Evolutionary conservation across 35 echinoderm and acorn worm genomes (phyloP).

Genomic region (Heliocidaris tuberculata): DNA sequence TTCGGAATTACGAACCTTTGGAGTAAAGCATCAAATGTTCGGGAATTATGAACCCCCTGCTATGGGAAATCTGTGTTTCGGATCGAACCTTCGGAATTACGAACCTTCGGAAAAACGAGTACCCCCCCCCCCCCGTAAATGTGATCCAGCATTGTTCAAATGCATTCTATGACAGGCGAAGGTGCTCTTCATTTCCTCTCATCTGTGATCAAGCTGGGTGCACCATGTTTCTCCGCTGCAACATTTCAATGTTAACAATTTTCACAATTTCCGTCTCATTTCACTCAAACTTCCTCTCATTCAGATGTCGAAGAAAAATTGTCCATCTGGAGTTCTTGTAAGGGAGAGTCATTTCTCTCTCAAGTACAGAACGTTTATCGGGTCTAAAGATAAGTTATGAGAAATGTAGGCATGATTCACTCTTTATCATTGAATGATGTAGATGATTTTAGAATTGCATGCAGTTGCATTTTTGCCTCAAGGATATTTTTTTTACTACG

Average conservation of each 20-base stretch:
- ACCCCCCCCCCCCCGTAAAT: too few species aligned
- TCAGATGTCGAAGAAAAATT: background rate
- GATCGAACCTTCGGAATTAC: too few species aligned
- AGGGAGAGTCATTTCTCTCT: background rate
- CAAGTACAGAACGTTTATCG: background rate
- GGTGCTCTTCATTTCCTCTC: background rate
- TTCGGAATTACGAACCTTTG: too few species aligned
- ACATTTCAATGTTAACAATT: conserved; percentile 13
- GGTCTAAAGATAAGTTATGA: background rate
- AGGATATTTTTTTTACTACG: too few species aligned
- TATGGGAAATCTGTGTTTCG: too few species aligned
- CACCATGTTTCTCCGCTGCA: background rate
- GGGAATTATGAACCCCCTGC: too few species aligned
- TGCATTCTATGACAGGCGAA: background rate
- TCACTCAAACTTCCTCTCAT: background rate
- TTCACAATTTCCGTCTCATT: background rate
- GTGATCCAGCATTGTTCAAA: background rate
- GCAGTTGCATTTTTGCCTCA: too few species aligned
- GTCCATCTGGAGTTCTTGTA: background rate
- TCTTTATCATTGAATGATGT: background rate
- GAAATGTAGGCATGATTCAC: background rate
- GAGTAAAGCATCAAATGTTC: too few species aligned
- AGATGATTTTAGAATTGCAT: background rate
- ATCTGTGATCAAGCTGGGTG: background rate
- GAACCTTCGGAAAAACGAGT: too few species aligned